Conservation (phyloP, 2,113 vertebrate genomes). For the Colistium nudipinnis region DNA sequence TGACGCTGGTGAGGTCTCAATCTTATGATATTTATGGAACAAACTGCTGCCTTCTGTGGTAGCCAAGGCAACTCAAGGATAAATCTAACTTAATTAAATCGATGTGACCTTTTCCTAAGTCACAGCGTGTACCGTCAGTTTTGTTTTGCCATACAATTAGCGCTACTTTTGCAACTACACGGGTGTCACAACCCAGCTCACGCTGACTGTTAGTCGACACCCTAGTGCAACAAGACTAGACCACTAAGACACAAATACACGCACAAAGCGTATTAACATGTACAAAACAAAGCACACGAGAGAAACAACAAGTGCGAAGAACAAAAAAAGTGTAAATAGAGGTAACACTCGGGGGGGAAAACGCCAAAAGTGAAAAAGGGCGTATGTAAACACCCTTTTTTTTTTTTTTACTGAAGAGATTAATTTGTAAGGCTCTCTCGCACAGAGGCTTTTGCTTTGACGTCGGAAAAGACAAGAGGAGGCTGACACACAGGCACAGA, state of each 20-base stretch:
- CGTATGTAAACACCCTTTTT: too few species aligned
- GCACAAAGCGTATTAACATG: not conserved
- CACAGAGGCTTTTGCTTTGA: not conserved
- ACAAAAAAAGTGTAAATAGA: not conserved
- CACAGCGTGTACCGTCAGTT: not conserved
- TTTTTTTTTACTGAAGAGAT: too few species aligned
- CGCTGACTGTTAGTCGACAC: not conserved
- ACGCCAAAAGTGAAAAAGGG: not conserved
- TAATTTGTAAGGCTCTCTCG: too few species aligned
- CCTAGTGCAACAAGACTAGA: not conserved
- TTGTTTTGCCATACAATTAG: not conserved
- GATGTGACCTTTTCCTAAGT: not conserved
- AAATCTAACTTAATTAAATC: not conserved
- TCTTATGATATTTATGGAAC: slow-evolving; percentile 1
- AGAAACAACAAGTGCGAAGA: not conserved
- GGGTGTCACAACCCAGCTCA: not conserved
- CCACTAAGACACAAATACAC: not conserved
- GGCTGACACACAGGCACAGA: not conserved
- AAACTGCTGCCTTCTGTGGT: not conserved
- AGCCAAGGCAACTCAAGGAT: not conserved
- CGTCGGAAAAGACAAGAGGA: not conserved
- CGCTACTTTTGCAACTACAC: slow-evolving; percentile 1
- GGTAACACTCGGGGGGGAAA: not conserved
- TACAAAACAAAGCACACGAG: too few species aligned
- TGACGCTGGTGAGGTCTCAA: not conserved